These are phyloP conservation scores for Tribolium madens DNA, from an alignment of 1,140 invertebrate species.

Conservation along the genomic window DNA sequence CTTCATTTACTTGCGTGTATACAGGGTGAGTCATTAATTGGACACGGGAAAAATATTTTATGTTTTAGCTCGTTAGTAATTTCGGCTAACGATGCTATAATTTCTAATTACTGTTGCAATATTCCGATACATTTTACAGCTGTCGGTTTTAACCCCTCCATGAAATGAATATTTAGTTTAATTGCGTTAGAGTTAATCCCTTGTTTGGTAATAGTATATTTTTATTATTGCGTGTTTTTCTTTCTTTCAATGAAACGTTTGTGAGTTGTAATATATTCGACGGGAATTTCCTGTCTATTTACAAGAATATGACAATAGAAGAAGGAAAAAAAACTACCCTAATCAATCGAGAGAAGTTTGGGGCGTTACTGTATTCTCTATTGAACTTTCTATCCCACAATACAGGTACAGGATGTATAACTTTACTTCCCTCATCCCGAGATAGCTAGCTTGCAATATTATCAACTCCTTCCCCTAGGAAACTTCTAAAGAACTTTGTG, in stretches of 20 bases:
- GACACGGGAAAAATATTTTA: background rate
- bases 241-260: background rate
- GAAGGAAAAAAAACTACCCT: constrained; percentile 14
- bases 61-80: constrained; percentile 2
- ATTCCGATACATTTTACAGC: constrained; percentile 11
- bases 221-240: constrained; percentile 14
- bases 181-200: background rate
- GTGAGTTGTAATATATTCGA: constrained; percentile 23
- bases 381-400: constrained; percentile 32
- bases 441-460: constrained; percentile 35
- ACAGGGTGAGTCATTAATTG: background rate
- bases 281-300: constrained; percentile 37
- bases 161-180: constrained; percentile 30
- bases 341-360: constrained; percentile 36
- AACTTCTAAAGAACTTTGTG: background rate
- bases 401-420: constrained; percentile 38
- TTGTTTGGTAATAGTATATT: background rate
- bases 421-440: constrained; percentile 10
- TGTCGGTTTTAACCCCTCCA: constrained; percentile 6
- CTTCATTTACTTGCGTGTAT: background rate
- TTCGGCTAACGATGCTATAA: constrained; percentile 24
- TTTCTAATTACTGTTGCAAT: constrained; percentile 15
- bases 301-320: constrained; percentile 22
- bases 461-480: constrained; percentile 6
- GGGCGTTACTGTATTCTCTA: constrained; percentile 34